Percentiles rank a stretch among this genome's conserved stretches.
Evolutionary conservation across 2,113 vertebrate species (phyloP).

Genomic region (Hypocryptadius cinnamomeus): DNA sequence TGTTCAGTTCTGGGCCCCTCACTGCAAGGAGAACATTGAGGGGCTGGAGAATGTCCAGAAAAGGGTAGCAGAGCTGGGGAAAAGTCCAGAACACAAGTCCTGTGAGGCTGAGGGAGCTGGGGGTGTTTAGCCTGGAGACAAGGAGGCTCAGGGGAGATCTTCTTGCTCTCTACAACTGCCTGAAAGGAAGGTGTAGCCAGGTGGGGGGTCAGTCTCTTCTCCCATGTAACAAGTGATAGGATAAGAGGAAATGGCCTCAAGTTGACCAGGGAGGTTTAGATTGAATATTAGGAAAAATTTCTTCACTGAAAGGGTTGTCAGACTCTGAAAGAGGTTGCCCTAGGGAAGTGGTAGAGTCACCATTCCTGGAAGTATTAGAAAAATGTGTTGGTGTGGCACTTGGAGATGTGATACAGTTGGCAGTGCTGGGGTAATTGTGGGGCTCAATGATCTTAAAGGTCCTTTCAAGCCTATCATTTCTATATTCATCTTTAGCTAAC

Average conservation of each 20-base stretch:
- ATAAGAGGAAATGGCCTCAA: not conserved
- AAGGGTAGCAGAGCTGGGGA: fast-evolving
- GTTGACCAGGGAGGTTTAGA: not conserved
- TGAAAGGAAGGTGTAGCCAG: not conserved
- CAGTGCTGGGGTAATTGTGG: not conserved
- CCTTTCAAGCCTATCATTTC: not conserved
- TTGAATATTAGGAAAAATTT: not conserved
- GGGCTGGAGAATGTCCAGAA: fast-evolving
- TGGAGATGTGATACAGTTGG: not conserved
- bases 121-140: not conserved
- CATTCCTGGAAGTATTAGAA: not conserved
- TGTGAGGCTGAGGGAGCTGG: not conserved
- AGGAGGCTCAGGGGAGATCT: not conserved
- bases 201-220: fast-evolving
- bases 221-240: too few species aligned
- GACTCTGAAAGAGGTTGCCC: not conserved
- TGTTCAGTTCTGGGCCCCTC: too few species aligned
- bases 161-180: not conserved
- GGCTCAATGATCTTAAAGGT: not conserved
- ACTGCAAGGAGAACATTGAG: not conserved
- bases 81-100: not conserved
- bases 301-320: not conserved
- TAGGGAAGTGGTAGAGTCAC: not conserved
- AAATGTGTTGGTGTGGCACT: not conserved
- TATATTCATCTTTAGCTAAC: not conserved